Base-by-base conservation (phyloP, 2,888 invertebrate species). In the Stegophylla sp. region DNA sequence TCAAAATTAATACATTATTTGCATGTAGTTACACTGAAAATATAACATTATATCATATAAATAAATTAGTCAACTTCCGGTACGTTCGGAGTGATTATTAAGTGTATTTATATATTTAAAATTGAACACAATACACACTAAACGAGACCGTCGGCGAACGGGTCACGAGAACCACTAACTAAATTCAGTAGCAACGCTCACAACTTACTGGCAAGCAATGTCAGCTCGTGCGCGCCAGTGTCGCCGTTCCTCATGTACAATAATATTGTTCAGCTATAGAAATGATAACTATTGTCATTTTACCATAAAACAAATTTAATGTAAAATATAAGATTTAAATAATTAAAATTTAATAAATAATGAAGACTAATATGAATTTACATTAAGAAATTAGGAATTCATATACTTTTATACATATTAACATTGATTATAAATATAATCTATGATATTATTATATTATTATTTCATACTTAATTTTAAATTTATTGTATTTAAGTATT, bases 121-220 rank as follows among this genome's bases (percentile, higher is more conserved):
- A 61, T 61, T 1, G 20, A 64, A 67, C 67, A 48, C 23, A 23
- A 10, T 2, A 34, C 15, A 15, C 26, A 34, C n/a, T 0, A 0
- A 41, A 51, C 3, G 45, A 15, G 0, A 48, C 61, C 51, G 34
- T 4, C n/a, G 4, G 20, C 69, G 15, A 61, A 23, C 79, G 71
- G 71, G 61, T 71, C 69, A 79, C 71, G 41, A 79, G 51, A 79
- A 71, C 79, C 71, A 79, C 79, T 61, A 63, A 77, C 59, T 34
- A 79, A 71, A 79, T 71, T 59, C 79, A 79, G 79, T 79, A 79
- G 79, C 77, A 34, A 77, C n/a, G n/a, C n/a, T n/a, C n/a, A n/a
- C n/a, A n/a, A n/a, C n/a, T n/a, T n/a, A n/a, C 63, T 48, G 51
- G 48, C 75, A 12, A 61, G 71, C 61, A 7, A 56, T 15, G 61